Evolutionary conservation across 2,113 vertebrate species (phyloP).

Genomic region (Varanus komodoensis): DNA sequence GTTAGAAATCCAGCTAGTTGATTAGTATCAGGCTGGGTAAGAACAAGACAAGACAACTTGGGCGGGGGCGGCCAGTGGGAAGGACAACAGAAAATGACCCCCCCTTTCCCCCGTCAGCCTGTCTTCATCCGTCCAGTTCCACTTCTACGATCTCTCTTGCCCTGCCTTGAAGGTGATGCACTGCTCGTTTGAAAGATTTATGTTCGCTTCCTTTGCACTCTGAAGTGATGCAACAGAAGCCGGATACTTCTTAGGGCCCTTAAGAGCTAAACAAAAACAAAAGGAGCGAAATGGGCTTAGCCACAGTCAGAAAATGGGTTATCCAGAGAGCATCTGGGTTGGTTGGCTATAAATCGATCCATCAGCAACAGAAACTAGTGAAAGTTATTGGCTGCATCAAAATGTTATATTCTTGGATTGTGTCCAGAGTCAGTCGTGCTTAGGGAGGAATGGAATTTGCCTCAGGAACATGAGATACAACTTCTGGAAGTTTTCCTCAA

Average conservation of each 20-base stretch:
- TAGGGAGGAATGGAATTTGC: too few species aligned
- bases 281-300: neutral
- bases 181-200: neutral
- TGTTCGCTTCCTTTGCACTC: neutral
- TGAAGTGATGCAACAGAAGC: too few species aligned
- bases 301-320: neutral
- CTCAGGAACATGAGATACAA: neutral
- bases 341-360: neutral
- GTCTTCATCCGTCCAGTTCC: neutral
- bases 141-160: neutral
- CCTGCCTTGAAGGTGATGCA: neutral
- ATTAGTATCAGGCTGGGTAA: conserved; percentile 32
- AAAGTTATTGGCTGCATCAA: neutral
- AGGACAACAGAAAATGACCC: conserved; percentile 36
- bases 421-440: too few species aligned
- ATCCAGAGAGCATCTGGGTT: too few species aligned
- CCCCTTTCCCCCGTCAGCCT: too few species aligned
- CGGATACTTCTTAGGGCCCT: too few species aligned
- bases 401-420: neutral
- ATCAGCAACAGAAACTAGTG: neutral
- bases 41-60: neutral
- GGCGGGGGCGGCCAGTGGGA: neutral
- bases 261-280: neutral
- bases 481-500: neutral
- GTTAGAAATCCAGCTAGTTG: conserved; percentile 22